Conservation (phyloP, 2,797 vertebrate genomes). For the Poeciliopsis infans region DNA sequence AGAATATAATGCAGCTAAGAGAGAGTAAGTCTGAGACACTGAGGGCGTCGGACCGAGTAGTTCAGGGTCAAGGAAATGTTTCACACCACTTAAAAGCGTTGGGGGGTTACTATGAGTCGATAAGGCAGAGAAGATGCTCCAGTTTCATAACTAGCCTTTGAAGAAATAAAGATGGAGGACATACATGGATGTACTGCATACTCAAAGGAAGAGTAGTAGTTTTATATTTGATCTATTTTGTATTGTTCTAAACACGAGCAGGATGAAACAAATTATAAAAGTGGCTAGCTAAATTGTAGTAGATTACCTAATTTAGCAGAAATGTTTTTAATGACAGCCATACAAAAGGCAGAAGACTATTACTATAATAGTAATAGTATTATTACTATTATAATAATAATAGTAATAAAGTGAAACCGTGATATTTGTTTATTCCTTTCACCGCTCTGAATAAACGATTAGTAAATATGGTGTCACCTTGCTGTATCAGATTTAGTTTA, state of each 20-base stretch:
- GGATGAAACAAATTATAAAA: no score
- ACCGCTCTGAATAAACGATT: not conserved
- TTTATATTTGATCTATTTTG: not conserved
- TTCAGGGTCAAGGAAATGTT: slow-evolving; percentile 1
- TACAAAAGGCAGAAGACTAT: no score
- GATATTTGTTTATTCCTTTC: not conserved
- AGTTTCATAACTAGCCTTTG: slow-evolving; percentile 12
- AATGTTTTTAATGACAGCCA: no score
- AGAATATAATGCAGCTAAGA: slow-evolving; percentile 45
- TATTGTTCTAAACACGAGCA: no score
- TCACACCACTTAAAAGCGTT: slow-evolving; percentile 8
- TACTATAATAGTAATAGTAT: no score
- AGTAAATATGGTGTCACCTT: not conserved
- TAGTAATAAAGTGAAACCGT: no score
- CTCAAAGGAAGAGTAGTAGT: not conserved
- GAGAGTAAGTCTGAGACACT: slow-evolving; percentile 7
- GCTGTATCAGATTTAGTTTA: not conserved
- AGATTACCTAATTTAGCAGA: no score
- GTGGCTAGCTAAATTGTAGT: no score
- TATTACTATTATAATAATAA: no score
- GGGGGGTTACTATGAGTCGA: not conserved
- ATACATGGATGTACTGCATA: not conserved
- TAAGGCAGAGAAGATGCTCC: not conserved
- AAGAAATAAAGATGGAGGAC: not conserved
- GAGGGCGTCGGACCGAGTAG: not conserved